A percentile compares a stretch with the other conserved stretches of the same genome.
These are phyloP conservation scores for Mamestra configurata DNA, from an alignment of 1,140 invertebrate species.

Conservation along the genomic window DNA sequence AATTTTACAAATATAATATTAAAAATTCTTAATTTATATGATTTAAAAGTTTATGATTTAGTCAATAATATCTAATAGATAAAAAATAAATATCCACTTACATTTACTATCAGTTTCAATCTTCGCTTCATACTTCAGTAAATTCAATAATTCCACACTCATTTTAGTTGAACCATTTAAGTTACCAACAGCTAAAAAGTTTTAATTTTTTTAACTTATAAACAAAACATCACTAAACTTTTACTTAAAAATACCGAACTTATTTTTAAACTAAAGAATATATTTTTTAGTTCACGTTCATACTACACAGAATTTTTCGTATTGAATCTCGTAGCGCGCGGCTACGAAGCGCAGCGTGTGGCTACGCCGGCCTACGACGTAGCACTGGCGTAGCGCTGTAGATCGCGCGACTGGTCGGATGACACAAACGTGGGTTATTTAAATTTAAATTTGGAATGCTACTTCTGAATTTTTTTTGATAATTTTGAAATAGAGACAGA, in stretches of 20 bases:
- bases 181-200: constrained; percentile 36
- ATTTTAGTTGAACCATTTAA: constrained; percentile 63
- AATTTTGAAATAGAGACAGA: neutral
- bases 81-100: constrained; percentile 68
- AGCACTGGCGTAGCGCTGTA: constrained; percentile 70
- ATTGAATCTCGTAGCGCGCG: constrained; percentile 59
- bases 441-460: constrained; percentile 36
- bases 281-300: neutral
- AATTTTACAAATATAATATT: neutral
- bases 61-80: too few relatives aligned
- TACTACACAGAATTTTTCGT: constrained; percentile 54
- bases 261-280: constrained; percentile 25
- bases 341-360: constrained; percentile 63
- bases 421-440: constrained; percentile 10
- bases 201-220: constrained; percentile 22
- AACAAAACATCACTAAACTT: constrained; percentile 47
- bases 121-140: constrained; percentile 69
- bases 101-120: constrained; percentile 60
- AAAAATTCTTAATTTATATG: neutral
- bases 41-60: too few relatives aligned
- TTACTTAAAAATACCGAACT: constrained; percentile 16
- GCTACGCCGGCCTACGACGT: constrained; percentile 75
- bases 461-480: constrained; percentile 1
- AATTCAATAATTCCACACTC: constrained; percentile 71
- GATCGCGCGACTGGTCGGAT: constrained; percentile 14